phyloP scores from a whole-genome alignment of 64 coral and sea anemone species.

The Pachyseris speciosa region DNA sequence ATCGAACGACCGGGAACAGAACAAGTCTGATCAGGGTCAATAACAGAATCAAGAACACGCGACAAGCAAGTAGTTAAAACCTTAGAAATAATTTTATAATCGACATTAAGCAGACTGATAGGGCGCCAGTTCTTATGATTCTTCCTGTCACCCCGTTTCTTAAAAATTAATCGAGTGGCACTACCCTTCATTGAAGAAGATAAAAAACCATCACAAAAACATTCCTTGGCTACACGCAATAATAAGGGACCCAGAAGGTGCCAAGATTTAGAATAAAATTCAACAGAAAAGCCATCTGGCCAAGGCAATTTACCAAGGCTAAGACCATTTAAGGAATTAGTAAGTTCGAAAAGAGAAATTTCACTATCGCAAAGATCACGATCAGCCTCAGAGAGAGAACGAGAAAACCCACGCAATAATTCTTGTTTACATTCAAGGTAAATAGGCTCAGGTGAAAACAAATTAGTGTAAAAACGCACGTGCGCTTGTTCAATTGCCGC shows the following conservation, averaged over 20 bases:
- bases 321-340: background rate
- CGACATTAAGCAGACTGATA: slow-evolving; percentile 31
- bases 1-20: background rate
- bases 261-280: slow-evolving; percentile 37
- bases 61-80: background rate
- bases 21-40: slow-evolving; percentile 1
- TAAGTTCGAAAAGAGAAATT: slow-evolving; percentile 11
- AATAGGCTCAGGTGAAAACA: slow-evolving; percentile 9
- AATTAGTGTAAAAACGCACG: background rate
- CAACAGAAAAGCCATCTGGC: slow-evolving; percentile 1
- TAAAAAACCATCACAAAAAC: too few species aligned
- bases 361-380: background rate
- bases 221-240: too few species aligned
- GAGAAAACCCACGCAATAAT: background rate
- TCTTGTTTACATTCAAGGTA: background rate
- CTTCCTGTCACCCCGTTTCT: slow-evolving; percentile 2
- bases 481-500: background rate
- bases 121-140: slow-evolving; percentile 5
- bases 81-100: slow-evolving; percentile 30
- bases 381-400: background rate
- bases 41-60: background rate
- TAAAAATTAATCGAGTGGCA: background rate
- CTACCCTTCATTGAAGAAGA: background rate
- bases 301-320: background rate
- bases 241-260: background rate